These are phyloP conservation scores for Forbesichthys papilliferus DNA, from an alignment of 2,113 vertebrate species.

Conservation along the genomic window DNA sequence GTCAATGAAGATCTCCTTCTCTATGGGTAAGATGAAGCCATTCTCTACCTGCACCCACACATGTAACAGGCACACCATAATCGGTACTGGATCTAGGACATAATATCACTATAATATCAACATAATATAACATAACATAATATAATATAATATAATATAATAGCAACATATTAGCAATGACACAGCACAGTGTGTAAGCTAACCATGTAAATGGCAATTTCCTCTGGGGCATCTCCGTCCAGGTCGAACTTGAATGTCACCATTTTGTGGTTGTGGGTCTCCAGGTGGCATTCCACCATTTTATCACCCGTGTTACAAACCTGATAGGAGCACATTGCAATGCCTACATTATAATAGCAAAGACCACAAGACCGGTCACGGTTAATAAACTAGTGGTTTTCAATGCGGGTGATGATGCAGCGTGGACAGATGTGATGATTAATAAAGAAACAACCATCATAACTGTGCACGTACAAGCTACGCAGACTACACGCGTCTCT, in stretches of 20 bases:
- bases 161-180: neutral
- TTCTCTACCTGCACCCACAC: conserved; percentile 86
- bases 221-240: conserved; percentile 95
- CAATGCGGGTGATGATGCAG: neutral
- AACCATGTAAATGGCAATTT: conserved; percentile 98
- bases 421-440: too few species aligned
- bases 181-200: conserved; percentile 34
- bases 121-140: neutral
- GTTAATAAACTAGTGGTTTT: neutral
- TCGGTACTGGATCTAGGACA: too few species aligned
- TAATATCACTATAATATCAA: too few species aligned
- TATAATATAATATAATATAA: neutral
- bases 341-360: conserved; percentile 6
- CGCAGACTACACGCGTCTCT: neutral
- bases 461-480: too few species aligned
- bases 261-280: conserved; percentile 99
- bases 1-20: conserved; percentile 96
- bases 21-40: conserved; percentile 90
- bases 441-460: too few species aligned
- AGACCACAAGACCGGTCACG: neutral
- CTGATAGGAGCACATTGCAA: conserved; percentile 59
- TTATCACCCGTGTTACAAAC: conserved; percentile 96
- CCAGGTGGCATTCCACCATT: conserved; percentile 98
- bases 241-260: conserved; percentile 98
- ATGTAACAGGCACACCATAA: neutral